A percentile compares a stretch with the other conserved stretches of the same genome.
Evolutionary conservation across 2,888 invertebrate genomes (phyloP).

Genomic region (Deilephila porcellus): DNA sequence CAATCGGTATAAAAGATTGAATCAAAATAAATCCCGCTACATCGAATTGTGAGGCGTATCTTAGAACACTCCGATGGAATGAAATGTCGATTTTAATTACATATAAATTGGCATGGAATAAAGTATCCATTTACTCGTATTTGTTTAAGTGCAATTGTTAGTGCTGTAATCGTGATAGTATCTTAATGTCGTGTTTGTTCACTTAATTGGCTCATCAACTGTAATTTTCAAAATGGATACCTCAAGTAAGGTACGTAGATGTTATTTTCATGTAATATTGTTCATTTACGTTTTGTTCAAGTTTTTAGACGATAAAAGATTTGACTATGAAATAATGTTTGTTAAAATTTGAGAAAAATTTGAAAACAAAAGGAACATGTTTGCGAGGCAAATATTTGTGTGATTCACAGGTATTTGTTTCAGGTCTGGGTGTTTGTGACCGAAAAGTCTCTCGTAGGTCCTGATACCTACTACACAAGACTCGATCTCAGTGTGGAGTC

Average conservation of each 20-base stretch:
- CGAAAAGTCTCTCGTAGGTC: too few species aligned
- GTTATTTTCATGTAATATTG: background rate
- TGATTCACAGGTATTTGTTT: too few species aligned
- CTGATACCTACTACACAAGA: too few species aligned
- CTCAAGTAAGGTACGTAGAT: background rate
- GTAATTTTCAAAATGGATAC: background rate
- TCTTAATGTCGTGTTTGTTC: background rate
- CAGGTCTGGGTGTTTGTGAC: too few species aligned
- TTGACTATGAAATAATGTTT: too few species aligned
- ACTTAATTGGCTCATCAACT: background rate
- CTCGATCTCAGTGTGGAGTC: too few species aligned
- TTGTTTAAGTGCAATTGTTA: too few species aligned
- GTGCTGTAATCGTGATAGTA: too few species aligned
- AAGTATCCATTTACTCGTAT: background rate
- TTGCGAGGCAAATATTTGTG: too few species aligned
- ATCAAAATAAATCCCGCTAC: background rate
- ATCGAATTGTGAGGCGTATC: background rate
- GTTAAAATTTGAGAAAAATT: too few species aligned
- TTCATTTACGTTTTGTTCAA: too few species aligned
- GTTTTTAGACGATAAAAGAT: too few species aligned
- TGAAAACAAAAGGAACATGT: background rate
- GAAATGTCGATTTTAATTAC: background rate
- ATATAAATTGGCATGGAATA: background rate
- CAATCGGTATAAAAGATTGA: conserved; percentile 13
- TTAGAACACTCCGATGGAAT: background rate